phyloP scores from a whole-genome alignment of 2,797 vertebrate genomes.

The Eremophila alpestris region DNA sequence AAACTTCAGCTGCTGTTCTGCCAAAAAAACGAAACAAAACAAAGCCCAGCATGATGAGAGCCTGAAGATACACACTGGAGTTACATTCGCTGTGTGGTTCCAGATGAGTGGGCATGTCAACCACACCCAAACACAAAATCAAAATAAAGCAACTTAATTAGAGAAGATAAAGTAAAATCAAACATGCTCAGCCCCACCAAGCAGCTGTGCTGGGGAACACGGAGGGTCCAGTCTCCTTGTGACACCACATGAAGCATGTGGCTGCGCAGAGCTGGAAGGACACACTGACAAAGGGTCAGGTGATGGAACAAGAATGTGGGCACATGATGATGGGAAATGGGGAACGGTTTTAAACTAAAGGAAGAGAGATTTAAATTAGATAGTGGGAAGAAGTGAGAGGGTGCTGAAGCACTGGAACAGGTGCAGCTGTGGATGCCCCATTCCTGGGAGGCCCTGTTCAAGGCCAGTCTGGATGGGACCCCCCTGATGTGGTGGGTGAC shows the following conservation, averaged over 20 bases:
- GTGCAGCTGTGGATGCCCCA: not conserved
- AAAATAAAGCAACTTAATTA: not conserved
- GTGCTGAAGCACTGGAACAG: not conserved
- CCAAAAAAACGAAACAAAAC: not conserved
- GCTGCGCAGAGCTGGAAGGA: not conserved
- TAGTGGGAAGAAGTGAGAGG: not conserved
- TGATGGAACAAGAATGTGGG: accelerated
- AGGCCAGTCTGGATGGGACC: not conserved
- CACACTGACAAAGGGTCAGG: not conserved
- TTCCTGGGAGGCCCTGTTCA: not conserved
- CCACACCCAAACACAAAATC: not conserved
- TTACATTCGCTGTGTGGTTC: not conserved
- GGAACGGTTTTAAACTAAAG: not conserved
- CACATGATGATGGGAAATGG: not conserved
- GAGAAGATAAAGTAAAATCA: not conserved
- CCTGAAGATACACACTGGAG: not conserved
- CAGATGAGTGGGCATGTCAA: not conserved
- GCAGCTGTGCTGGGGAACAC: not conserved
- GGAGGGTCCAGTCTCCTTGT: not conserved
- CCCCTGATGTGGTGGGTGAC: not conserved
- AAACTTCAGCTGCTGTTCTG: not conserved
- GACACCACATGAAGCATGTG: accelerated
- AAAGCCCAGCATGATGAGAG: not conserved
- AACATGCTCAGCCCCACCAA: not conserved
- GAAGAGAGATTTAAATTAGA: not conserved